A percentile compares a stretch with the other conserved stretches of the same genome.
Evolutionary conservation across 2,888 invertebrate species (phyloP).

Genomic region (Oxytorus armatus): DNA sequence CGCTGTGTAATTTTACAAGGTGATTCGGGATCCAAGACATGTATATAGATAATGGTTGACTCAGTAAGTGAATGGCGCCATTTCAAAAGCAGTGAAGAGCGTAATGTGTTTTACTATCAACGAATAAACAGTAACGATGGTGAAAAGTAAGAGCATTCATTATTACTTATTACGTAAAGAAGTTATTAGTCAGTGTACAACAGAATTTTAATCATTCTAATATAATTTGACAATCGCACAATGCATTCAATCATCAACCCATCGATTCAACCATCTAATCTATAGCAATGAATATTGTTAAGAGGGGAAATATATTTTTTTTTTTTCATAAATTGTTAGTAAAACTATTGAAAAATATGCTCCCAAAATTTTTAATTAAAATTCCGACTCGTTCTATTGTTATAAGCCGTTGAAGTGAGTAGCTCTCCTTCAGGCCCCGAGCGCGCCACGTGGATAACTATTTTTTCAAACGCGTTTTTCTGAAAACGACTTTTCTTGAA

Average conservation of each 20-base stretch:
- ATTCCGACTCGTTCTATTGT: no score
- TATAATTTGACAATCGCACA: background rate
- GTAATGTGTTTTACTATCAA: background rate
- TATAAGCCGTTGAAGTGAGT: no score
- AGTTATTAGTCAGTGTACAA: background rate
- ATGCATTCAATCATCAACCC: background rate
- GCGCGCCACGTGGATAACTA: no score
- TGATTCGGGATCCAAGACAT: slow-evolving; percentile 40
- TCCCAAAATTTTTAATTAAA: no score
- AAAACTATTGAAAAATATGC: no score
- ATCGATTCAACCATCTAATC: background rate
- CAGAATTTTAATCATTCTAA: background rate
- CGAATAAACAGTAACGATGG: background rate
- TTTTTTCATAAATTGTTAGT: no score
- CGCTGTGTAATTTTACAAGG: slow-evolving; percentile 38
- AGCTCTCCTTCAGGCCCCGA: no score
- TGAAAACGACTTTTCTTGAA: no score
- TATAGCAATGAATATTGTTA: background rate
- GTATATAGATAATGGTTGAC: slow-evolving; percentile 2
- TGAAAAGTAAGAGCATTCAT: background rate
- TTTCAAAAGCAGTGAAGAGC: no score
- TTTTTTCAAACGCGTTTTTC: no score
- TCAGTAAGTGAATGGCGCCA: slow-evolving; percentile 1
- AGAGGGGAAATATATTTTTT: background rate
- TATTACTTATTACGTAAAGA: background rate